Percentiles rank a stretch among this genome's conserved stretches.
Conservation (phyloP, 1,140 invertebrate genomes). For the Heliconius melpomene region DNA sequence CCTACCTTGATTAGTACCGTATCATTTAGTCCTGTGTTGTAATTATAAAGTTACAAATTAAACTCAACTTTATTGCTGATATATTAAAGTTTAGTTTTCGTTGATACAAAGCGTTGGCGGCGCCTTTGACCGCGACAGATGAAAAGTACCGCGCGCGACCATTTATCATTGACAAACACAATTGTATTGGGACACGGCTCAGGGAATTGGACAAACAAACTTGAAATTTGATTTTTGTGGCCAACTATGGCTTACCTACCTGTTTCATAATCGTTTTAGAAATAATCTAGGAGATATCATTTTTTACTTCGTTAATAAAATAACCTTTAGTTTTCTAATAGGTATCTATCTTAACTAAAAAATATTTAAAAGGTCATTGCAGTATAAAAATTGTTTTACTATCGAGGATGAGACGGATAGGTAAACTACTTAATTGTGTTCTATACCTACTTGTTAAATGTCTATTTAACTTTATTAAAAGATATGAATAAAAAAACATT, state of each 20-base stretch:
- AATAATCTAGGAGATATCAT: conserved; percentile 19
- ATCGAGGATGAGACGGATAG: no score
- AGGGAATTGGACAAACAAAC: conserved; percentile 76
- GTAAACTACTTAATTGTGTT: no score
- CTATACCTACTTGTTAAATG: no score
- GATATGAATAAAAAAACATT: no score
- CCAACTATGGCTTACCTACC: conserved; percentile 27
- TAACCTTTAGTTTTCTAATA: no score
- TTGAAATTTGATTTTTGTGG: conserved; percentile 57
- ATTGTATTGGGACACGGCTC: conserved; percentile 75
- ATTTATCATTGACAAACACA: conserved; percentile 80
- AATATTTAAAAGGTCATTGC: no score
- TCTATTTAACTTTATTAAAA: no score
- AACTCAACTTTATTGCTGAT: conserved; percentile 35
- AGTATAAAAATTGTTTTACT: no score
- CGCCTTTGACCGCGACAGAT: conserved; percentile 73
- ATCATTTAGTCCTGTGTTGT: conserved; percentile 79
- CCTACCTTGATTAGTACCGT: conserved; percentile 78
- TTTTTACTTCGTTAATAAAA: not conserved
- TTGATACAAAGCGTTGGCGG: conserved; percentile 48
- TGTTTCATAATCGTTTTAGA: conserved; percentile 32
- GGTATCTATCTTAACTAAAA: no score
- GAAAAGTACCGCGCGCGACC: conserved; percentile 74
- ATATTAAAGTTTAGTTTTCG: conserved; percentile 46
- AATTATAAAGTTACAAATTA: conserved; percentile 60